A percentile compares a stretch with the other conserved stretches of the same genome.
These are phyloP conservation scores for Daboia siamensis DNA, from an alignment of 2,113 vertebrate genomes.

Conservation along the genomic window DNA sequence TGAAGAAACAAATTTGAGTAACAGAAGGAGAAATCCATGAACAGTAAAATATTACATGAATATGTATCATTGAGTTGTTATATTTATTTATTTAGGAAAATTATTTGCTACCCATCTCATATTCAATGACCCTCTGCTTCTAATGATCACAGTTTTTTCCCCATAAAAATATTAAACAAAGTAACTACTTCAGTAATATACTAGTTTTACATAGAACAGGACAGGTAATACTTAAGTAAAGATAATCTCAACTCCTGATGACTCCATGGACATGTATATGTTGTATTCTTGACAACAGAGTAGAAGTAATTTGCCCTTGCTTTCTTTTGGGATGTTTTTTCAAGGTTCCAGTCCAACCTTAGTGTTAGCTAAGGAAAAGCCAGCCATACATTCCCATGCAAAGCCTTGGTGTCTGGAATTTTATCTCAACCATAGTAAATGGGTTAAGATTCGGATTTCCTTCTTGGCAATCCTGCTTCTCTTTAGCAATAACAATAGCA, in stretches of 20 bases:
- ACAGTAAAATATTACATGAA: not conserved
- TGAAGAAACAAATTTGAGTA: not conserved
- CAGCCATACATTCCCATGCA: not conserved
- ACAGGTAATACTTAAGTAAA: not conserved
- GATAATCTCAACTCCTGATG: not conserved
- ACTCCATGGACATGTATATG: not conserved
- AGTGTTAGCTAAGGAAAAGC: constrained; percentile 8
- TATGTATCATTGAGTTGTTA: not conserved
- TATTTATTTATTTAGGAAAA: not conserved
- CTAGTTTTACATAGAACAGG: not conserved
- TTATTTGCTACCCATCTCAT: not conserved
- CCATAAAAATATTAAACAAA: not conserved
- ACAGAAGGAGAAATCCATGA: not conserved
- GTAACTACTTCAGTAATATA: not conserved
- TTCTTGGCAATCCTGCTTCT: not conserved
- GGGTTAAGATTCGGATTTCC: not conserved
- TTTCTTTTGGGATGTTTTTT: not conserved
- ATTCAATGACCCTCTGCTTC: not conserved
- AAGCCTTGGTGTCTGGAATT: not conserved
- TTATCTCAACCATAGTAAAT: not conserved
- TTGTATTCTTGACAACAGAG: not conserved
- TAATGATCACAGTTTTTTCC: not conserved
- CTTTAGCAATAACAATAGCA: not conserved
- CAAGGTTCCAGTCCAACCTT: not conserved
- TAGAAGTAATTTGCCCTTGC: not conserved